A percentile compares a stretch with the other conserved stretches of the same genome.
These are phyloP conservation scores for Halyomorpha halys DNA, from an alignment of 1,140 invertebrate genomes.

Conservation along the genomic window DNA sequence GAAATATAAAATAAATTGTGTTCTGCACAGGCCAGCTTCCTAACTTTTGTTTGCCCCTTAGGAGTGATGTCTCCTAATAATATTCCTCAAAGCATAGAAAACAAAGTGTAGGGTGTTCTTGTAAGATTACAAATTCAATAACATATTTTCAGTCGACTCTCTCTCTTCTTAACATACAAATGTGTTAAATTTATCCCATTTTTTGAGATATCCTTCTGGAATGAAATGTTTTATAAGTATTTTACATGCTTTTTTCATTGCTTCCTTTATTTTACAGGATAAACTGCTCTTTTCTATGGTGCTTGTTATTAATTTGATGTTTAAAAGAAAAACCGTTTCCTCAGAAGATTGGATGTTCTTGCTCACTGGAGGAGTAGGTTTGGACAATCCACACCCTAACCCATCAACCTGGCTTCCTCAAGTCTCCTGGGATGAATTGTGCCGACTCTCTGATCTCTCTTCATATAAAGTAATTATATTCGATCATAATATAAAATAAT, in stretches of 20 bases:
- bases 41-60: too few species aligned
- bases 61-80: too few species aligned
- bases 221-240: neutral
- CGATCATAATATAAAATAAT: too few species aligned
- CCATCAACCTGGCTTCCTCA: constrained; percentile 57
- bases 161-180: neutral
- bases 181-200: neutral
- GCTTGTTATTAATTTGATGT: constrained; percentile 69
- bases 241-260: neutral
- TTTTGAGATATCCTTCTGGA: neutral
- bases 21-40: too few species aligned
- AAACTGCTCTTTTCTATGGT: constrained; percentile 84
- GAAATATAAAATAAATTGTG: too few species aligned
- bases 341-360: constrained; percentile 76
- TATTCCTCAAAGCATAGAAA: too few species aligned
- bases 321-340: constrained; percentile 55
- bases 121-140: too few species aligned
- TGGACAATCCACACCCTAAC: constrained; percentile 66
- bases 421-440: constrained; percentile 78
- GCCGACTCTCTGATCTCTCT: constrained; percentile 50
- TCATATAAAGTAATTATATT: constrained; percentile 43
- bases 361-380: constrained; percentile 71
- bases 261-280: constrained; percentile 43
- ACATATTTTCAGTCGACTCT: too few species aligned
- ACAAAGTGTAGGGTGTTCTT: too few species aligned